A percentile compares a stretch with the other conserved stretches of the same genome.
These are phyloP conservation scores for Atopsyche davidsoni DNA, from an alignment of 1,140 invertebrate species.

Conservation along the genomic window DNA sequence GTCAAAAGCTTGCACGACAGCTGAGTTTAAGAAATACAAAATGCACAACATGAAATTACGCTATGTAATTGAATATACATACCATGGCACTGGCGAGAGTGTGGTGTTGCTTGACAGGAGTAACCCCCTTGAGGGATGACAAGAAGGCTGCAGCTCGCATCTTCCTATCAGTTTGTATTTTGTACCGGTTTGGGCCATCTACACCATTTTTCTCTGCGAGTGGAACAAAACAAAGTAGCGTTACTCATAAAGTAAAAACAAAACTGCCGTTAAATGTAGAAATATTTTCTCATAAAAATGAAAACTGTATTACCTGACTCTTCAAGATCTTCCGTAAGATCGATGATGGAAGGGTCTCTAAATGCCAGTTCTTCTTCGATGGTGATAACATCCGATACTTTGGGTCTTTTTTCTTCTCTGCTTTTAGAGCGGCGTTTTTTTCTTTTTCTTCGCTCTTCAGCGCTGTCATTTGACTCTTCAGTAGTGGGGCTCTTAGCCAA, in stretches of 20 bases:
- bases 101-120: conserved; percentile 35
- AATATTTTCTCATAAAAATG: neutral
- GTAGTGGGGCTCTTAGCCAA: conserved; percentile 6
- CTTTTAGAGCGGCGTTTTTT: conserved; percentile 15
- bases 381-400: conserved; percentile 23
- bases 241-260: no score
- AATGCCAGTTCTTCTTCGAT: conserved; percentile 22
- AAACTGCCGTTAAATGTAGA: no score
- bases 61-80: neutral
- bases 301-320: no score
- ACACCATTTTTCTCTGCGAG: conserved; percentile 10
- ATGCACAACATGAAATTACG: no score
- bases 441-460: conserved; percentile 25
- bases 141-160: conserved; percentile 41
- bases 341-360: conserved; percentile 18
- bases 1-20: no score
- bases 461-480: conserved; percentile 28
- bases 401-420: conserved; percentile 12
- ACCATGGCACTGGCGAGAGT: conserved; percentile 44
- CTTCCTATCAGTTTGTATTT: conserved; percentile 36
- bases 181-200: conserved; percentile 16
- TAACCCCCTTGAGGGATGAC: conserved; percentile 36
- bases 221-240: neutral
- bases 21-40: no score
- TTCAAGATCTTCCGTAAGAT: conserved; percentile 26